phyloP scores from a whole-genome alignment of 1,140 invertebrate species.

The Drosophila mayri region DNA sequence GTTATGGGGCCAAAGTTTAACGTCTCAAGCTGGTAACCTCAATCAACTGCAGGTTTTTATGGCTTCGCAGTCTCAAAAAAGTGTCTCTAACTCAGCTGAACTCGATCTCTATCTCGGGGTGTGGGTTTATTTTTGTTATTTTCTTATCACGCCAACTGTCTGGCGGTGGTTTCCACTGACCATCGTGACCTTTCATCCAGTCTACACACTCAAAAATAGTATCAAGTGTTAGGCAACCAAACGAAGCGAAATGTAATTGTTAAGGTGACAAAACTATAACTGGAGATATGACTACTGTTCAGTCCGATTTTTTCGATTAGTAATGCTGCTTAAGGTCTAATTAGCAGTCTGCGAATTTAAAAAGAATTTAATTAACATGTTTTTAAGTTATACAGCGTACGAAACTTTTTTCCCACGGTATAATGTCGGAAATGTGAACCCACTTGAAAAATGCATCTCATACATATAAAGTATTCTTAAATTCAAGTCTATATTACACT shows the following conservation, averaged over 20 bases:
- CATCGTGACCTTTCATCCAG: constrained; percentile 37
- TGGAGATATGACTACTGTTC: background rate
- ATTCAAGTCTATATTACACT: background rate
- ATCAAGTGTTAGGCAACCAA: background rate
- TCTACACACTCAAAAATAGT: background rate
- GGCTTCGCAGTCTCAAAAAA: constrained; percentile 11
- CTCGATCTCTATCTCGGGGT: background rate
- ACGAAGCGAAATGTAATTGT: background rate
- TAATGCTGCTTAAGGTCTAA: background rate
- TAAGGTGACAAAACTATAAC: background rate
- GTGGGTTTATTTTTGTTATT: constrained; percentile 19
- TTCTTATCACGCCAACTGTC: constrained; percentile 28
- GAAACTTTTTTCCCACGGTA: background rate
- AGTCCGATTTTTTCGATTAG: background rate
- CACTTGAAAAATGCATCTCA: background rate
- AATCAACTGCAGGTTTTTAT: constrained; percentile 25
- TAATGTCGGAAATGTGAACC: background rate
- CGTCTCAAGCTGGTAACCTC: constrained; percentile 28
- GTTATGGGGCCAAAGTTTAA: constrained; percentile 30
- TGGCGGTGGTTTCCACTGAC: constrained; percentile 35
- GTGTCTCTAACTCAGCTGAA: background rate
- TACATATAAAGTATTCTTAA: background rate
- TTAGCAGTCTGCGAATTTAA: background rate
- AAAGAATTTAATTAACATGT: background rate
- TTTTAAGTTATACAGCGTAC: background rate